phyloP scores from a whole-genome alignment of 1,140 invertebrate genomes.

The Aphis craccivora region DNA sequence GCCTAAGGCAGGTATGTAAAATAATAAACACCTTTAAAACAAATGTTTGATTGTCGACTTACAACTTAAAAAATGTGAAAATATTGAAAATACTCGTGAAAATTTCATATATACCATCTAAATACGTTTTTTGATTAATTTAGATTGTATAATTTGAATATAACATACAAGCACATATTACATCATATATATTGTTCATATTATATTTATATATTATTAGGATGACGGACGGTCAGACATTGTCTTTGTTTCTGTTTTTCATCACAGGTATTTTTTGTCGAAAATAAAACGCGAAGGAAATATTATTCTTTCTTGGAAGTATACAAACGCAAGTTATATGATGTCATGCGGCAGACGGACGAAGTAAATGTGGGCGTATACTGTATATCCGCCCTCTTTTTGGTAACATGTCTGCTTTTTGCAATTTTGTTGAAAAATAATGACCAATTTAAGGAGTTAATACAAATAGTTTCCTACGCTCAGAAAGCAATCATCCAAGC shows the following conservation, averaged over 20 bases:
- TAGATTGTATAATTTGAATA: not conserved
- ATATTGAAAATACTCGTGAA: not conserved
- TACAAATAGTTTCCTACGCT: not conserved
- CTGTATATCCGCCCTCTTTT: not conserved
- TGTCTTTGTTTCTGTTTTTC: not conserved
- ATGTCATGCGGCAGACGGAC: not conserved
- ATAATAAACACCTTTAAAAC: too few relatives aligned
- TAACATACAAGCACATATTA: not conserved
- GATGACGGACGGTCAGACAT: not conserved
- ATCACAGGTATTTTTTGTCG: not conserved
- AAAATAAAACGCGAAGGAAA: not conserved
- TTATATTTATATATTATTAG: not conserved
- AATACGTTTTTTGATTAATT: not conserved
- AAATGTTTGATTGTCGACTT: not conserved
- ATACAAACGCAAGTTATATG: not conserved
- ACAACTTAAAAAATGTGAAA: not conserved
- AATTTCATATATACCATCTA: not conserved
- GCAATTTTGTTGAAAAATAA: not conserved
- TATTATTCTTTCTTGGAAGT: not conserved
- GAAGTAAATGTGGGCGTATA: not conserved
- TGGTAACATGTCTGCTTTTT: not conserved
- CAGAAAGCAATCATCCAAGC: not conserved
- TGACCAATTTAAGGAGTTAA: constrained; percentile 2
- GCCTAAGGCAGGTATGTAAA: too few relatives aligned
- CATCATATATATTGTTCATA: too few relatives aligned